phyloP scores from a whole-genome alignment of 1,140 invertebrate genomes.

The Macrobrachium nipponense region DNA sequence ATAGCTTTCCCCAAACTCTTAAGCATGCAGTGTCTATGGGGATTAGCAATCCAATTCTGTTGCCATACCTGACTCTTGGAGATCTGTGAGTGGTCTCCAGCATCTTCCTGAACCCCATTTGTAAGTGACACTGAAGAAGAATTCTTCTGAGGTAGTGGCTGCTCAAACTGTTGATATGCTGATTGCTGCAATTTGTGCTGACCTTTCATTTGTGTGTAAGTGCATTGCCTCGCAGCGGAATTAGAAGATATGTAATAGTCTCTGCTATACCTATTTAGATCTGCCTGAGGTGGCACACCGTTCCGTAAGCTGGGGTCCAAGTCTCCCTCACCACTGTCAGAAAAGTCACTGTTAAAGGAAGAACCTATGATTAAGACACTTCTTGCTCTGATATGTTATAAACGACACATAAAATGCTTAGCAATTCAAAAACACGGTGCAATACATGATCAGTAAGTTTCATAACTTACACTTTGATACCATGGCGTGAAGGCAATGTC shows the following conservation, averaged over 20 bases:
- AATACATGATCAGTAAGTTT: neutral
- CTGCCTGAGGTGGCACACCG: slow-evolving; percentile 38
- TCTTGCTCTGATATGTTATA: neutral
- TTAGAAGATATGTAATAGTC: slow-evolving; percentile 34
- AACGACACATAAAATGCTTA: neutral
- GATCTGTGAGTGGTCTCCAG: too few relatives aligned
- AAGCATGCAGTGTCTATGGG: too few relatives aligned
- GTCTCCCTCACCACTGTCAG: slow-evolving; percentile 25
- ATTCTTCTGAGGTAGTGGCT: neutral
- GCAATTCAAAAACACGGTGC: neutral
- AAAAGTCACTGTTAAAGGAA: slow-evolving; percentile 30
- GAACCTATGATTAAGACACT: neutral
- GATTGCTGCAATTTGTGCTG: slow-evolving; percentile 10
- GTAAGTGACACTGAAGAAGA: neutral
- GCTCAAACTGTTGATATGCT: neutral
- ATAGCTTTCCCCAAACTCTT: too few relatives aligned
- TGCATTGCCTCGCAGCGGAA: too few relatives aligned
- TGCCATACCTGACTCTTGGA: too few relatives aligned
- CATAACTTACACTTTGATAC: slow-evolving; percentile 33
- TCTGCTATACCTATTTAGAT: slow-evolving; percentile 47
- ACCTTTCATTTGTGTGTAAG: neutral
- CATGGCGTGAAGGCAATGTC: neutral
- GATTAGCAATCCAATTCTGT: too few relatives aligned
- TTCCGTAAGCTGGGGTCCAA: slow-evolving; percentile 44
- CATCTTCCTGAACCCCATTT: neutral